These are phyloP conservation scores for Drosophila acutilabella DNA, from an alignment of 2,888 invertebrate genomes.

Conservation along the genomic window DNA sequence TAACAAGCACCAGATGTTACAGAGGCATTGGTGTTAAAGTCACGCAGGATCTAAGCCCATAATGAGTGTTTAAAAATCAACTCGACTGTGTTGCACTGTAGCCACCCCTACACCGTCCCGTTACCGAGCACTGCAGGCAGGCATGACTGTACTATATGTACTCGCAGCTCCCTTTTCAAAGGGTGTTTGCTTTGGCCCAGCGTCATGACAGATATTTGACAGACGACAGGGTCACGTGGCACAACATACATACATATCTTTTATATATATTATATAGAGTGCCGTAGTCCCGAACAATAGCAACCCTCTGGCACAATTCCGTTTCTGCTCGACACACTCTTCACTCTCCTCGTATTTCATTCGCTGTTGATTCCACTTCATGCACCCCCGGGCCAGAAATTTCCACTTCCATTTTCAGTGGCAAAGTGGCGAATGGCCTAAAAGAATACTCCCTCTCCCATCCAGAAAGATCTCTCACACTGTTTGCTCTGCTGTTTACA, in stretches of 20 bases:
- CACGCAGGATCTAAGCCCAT: slow-evolving; percentile 40
- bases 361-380: slow-evolving; percentile 37
- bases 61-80: slow-evolving; percentile 53
- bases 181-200: slow-evolving; percentile 23
- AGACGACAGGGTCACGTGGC: slow-evolving; percentile 54
- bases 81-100: slow-evolving; percentile 30
- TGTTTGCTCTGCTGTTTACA: slow-evolving; percentile 20
- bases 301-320: slow-evolving; percentile 49
- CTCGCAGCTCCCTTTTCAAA: slow-evolving; percentile 1
- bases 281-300: slow-evolving; percentile 16
- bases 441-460: neutral
- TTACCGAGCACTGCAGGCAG: neutral
- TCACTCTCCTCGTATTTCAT: slow-evolving; percentile 48
- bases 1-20: slow-evolving; percentile 35
- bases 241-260: slow-evolving; percentile 7
- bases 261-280: neutral
- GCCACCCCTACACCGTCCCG: slow-evolving; percentile 33
- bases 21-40: slow-evolving; percentile 44
- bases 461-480: slow-evolving; percentile 9
- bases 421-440: no score
- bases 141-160: slow-evolving; percentile 48
- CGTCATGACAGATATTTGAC: slow-evolving; percentile 41
- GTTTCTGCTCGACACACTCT: slow-evolving; percentile 7
- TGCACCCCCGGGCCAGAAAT: slow-evolving; percentile 15
- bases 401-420: neutral